Evolutionary conservation across 1,140 invertebrate genomes (phyloP), one percentile per base, ranked within the genome.

Genomic region (Seison nebaliae): DNA sequence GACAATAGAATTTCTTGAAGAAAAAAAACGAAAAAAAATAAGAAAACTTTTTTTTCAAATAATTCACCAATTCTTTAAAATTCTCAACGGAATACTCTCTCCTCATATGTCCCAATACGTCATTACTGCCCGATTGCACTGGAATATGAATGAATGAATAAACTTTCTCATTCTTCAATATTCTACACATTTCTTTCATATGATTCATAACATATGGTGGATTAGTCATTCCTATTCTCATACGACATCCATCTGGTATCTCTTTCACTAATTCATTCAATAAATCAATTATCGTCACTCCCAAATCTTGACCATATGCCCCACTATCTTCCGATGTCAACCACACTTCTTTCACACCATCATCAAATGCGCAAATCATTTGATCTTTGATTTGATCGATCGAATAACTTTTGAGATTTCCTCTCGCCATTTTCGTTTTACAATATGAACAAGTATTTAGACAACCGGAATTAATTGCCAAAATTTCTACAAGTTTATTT

Each of bases 361-460:
- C 84, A 38, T 57, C 41, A 48, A 67, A 91, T 0, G 80, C 78
- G 58, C 83, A 76, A 38, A 49, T 45, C 12, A 65, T 65, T 46
- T 65, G 49, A 17, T 53, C 55, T 3, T 68, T 58, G 37, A 68
- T 63, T 36, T 66, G 63, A 19, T 64, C 55, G 0, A 76, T 71
- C 0, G 70, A 68, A 60, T 94, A 96, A 54, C 81, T 91, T 0
- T 76, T 81, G 1, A 96, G 54, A 52, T 94, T 76, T 0, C 88
- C 88, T 43, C 86, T 59, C 0, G 86, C 86, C 59, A 88, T 80
- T 54, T 94, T 94, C 0, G 86, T 96, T 58, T 94, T 94, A 51
- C 86, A 94, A 52, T 94, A 96, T 0, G 86, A 93, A 53, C 88
- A 96, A 47, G 91, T 77, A 62, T 96, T 96, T 4, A 96, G 58